Base-by-base conservation (phyloP, 2,888 invertebrate species). In the Bellardia bayeri region DNA sequence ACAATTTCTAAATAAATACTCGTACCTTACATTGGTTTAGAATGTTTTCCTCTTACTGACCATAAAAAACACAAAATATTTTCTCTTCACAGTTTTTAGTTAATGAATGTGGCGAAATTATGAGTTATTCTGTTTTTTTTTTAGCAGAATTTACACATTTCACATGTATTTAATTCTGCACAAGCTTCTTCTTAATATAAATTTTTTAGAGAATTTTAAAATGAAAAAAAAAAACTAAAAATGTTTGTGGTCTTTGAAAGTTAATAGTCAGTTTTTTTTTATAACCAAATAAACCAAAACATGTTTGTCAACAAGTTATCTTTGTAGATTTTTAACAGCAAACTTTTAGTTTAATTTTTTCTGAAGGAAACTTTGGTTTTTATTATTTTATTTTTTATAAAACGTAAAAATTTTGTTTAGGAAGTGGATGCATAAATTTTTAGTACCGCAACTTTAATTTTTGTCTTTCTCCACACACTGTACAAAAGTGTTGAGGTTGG, bases 201-300 rank as follows among this genome's bases (percentile, higher is more conserved):
- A 9, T 11, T 6, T 13, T 54, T 3, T 4, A n/a, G 2, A 54
- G 51, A 54, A n/a, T 54, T 54, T 23, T 16, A n/a, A n/a, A 9
- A 56, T 23, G 2, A 23, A 56, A 23, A 56, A 5, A 23, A 5
- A 16, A 16, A 56, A 56, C n/a, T 56, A 56, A 56, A 56, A n/a
- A n/a, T n/a, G 23, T 23, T 61, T 82, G 61, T 69, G 54, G 69
- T 76, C 40, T 54, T 76, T 40, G 40, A 23, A 69, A 83, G 42
- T 69, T 42, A 45, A 16, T 82, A 58, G 30, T 68, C 45, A 69
- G 33, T 33, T 14, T 63, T 56, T 54, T 64, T 68, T n/a, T 56
- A 37, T 30, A 58, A 54, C 14, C 16, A 79, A 68, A 61, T 14
- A 33, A 79, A 37, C 9, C 54, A 7, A 51, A 40, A 13, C 11